Evolutionary conservation across 2,888 invertebrate genomes (phyloP), one percentile per base, ranked within the genome.

Genomic region (Agrochola circellaris): DNA sequence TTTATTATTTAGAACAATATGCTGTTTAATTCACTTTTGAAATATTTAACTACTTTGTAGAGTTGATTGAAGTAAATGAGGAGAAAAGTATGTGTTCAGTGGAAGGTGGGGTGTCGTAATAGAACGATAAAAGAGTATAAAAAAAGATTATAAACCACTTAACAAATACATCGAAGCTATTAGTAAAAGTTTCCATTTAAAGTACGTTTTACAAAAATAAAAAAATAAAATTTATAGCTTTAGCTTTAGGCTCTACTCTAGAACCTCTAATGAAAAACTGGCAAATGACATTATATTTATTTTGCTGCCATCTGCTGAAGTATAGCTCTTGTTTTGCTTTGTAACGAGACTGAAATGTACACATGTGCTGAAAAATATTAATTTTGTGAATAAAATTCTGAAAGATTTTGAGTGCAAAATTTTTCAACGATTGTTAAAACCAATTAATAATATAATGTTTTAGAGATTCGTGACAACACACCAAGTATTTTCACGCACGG

Each of bases 301-400:
- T 64, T 30, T 64, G 3, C 58, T 42, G 56, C 17, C 15, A 64
- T 58, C n/a, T 42, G 54, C 8, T 69, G 30, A 60, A 82, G 54
- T 68, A n/a, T n/a, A 15, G 26, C 45, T 26, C 64, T 64, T 62
- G n/a, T 62, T 66, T 82, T 34, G 34, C 34, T 77, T 60, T 64
- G 54, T 68, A 17, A 60, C 15, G 38, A n/a, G 9, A 42, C 30
- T 58, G 23, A 64, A 64, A 79, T 56, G 8, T 26, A 45, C 54
- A 45, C 3, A 60, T 67, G n/a, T 23, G 60, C 51, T 67, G 17
- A 67, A 68, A 68, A 61, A n/a, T 48, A 42, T 1, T 5, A 3
- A 26, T 38, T 26, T 58, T 30, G 17, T 23, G 26, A 48, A 48
- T 38, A 7, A 9, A n/a, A 51, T 54, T 23, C 17, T 17, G 23